Evolutionary conservation across 2,888 invertebrate genomes (phyloP).

Genomic region (Xylophagus ater): DNA sequence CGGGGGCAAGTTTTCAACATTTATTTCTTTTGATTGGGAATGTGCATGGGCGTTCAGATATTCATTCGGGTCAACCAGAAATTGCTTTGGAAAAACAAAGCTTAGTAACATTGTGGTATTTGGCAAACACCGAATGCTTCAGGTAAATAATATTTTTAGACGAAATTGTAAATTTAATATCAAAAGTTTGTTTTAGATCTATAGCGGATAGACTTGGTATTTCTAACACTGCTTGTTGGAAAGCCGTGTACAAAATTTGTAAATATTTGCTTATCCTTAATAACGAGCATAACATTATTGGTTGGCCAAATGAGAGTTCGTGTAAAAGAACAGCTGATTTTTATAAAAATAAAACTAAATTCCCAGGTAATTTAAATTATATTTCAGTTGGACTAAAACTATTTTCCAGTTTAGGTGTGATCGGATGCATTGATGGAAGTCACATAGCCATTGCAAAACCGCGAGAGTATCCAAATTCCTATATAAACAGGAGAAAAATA

Average conservation of each 20-base stretch:
- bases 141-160: too few relatives aligned
- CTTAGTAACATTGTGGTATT: constrained; percentile 1
- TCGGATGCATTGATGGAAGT: constrained; percentile 5
- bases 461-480: constrained; percentile 5
- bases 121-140: constrained; percentile 1
- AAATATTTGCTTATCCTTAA: not conserved
- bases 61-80: not conserved
- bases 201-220: constrained; percentile 1
- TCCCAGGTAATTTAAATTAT: too few relatives aligned
- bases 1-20: not conserved
- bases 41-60: not conserved
- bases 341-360: too few relatives aligned
- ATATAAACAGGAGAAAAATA: constrained; percentile 8
- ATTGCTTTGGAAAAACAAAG: not conserved
- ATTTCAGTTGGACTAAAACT: too few relatives aligned
- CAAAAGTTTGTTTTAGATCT: too few relatives aligned
- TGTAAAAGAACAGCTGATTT: not conserved
- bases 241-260: not conserved
- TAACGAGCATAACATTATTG: not conserved
- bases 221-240: not conserved
- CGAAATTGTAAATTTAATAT: too few relatives aligned
- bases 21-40: not conserved
- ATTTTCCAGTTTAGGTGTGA: not conserved
- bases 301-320: not conserved
- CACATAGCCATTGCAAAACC: constrained; percentile 4